These are phyloP conservation scores for Pharmacophagus antenor DNA, from an alignment of 2,888 invertebrate genomes.

Conservation along the genomic window DNA sequence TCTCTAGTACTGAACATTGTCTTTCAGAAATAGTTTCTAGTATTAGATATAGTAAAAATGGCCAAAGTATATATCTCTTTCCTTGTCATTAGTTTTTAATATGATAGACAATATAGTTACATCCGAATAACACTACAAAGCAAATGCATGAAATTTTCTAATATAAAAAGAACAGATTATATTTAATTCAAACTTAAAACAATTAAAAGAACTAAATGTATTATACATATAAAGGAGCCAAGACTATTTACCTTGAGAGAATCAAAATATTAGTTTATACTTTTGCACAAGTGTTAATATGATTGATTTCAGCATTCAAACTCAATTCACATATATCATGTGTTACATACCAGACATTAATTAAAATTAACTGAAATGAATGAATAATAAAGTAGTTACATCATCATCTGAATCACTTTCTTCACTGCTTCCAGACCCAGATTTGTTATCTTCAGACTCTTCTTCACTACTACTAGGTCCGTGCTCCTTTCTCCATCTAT, in stretches of 20 bases:
- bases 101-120: too few species aligned
- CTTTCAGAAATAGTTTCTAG: too few species aligned
- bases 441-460: constrained; percentile 80
- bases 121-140: too few species aligned
- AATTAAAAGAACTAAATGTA: not conserved
- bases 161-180: too few species aligned
- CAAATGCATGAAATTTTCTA: too few species aligned
- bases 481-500: constrained; percentile 82
- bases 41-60: too few species aligned
- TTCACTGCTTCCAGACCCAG: constrained; percentile 81
- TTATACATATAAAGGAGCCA: not conserved
- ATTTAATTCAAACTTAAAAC: too few species aligned
- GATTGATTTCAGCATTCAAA: not conserved
- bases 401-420: constrained; percentile 81
- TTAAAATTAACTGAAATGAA: too few species aligned
- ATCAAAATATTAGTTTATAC: not conserved
- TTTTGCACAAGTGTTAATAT: not conserved
- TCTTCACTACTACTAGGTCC: constrained; percentile 82
- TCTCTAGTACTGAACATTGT: too few species aligned
- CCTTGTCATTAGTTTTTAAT: too few species aligned
- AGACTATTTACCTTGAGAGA: not conserved
- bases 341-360: too few species aligned
- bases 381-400: constrained; percentile 47
- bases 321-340: not conserved
- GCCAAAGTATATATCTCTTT: too few species aligned